Conservation (phyloP, 2,888 invertebrate genomes). For the Seladonia tumulorum region DNA sequence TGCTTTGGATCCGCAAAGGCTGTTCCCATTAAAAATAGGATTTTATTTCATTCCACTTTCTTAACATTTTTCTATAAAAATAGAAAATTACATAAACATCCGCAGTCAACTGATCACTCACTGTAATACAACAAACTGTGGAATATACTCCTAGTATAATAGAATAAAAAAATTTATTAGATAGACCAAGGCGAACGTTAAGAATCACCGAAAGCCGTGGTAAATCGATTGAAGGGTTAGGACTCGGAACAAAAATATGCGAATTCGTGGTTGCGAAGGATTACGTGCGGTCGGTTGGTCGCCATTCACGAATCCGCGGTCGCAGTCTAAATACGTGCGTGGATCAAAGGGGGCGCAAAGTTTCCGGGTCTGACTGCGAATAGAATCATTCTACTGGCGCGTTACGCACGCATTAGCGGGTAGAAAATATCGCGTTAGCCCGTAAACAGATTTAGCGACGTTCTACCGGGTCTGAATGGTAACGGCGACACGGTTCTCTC, state of each 20-base stretch:
- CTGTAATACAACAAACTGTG: background rate
- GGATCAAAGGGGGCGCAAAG: background rate
- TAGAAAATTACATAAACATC: too few species aligned
- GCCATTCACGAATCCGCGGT: background rate
- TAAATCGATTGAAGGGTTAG: background rate
- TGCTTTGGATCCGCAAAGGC: too few species aligned
- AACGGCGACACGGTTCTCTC: slow-evolving; percentile 21
- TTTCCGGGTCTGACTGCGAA: slow-evolving; percentile 36
- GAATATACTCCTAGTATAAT: background rate
- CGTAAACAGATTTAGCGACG: slow-evolving; percentile 50
- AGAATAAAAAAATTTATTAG: background rate
- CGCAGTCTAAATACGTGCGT: slow-evolving; percentile 4
- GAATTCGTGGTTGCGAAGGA: background rate
- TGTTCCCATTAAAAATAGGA: too few species aligned
- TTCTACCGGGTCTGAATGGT: slow-evolving; percentile 38
- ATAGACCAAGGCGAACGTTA: background rate
- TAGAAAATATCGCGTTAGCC: slow-evolving; percentile 40
- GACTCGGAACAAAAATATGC: background rate
- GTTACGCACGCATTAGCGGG: slow-evolving; percentile 26
- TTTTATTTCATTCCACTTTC: too few species aligned
- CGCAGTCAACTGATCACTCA: too few species aligned
- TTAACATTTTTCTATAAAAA: too few species aligned
- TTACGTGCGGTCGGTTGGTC: background rate
- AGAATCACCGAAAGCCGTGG: background rate
- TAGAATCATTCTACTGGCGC: slow-evolving; percentile 25